Evolutionary conservation across 2,797 vertebrate species (phyloP), one percentile per base, ranked within the genome.

Genomic region (Halcyon chelicuti): DNA sequence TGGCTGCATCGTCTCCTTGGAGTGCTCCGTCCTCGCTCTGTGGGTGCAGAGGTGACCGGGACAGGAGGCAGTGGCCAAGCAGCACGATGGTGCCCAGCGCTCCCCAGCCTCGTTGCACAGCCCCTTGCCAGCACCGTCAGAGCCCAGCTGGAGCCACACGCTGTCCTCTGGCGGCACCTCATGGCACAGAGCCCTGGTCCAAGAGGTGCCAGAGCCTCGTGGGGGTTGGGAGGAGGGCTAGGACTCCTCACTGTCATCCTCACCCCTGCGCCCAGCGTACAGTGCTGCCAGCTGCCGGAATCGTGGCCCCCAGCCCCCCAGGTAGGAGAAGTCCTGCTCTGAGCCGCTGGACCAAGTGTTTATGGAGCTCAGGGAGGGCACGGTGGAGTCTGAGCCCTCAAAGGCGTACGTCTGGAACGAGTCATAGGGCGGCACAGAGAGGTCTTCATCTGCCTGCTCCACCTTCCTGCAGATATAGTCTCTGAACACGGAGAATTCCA

Each of bases 401-500:
- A 99, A 99, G 95, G 99, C 99, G 19, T 99, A 99, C 76, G 99
- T 99, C 98, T 99, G 99, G 98, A 99, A 99, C 5, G 99, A 99
- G 98, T 99, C 99, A 40, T 99, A 99, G 39, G 99, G 99, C 1
- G 99, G 99, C 95, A 99, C 99, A 0, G 99, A 99, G 79, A 98
- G 98, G 97, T 99, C 99, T 12, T 98, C 98, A 1, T 99, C 99
- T 0, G 99, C 99, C 97, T 99, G 99, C 94, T 99, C 99, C 98
- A 99, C 99, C 98, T 99, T 99, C 98, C 99, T 99, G 93, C 99
- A 98, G 97, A 99, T 99, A 81, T 99, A 99, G 97, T 99, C 99
- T 97, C 98, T 99, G 98, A 99, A 99, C 46, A 99, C 83, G 5
- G 99, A 99, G 98, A 99, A 99, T 98, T 99, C 99, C 71, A 98